Evolutionary conservation across 2,888 invertebrate genomes (phyloP).

Genomic region (Eupeodes latifasciatus): DNA sequence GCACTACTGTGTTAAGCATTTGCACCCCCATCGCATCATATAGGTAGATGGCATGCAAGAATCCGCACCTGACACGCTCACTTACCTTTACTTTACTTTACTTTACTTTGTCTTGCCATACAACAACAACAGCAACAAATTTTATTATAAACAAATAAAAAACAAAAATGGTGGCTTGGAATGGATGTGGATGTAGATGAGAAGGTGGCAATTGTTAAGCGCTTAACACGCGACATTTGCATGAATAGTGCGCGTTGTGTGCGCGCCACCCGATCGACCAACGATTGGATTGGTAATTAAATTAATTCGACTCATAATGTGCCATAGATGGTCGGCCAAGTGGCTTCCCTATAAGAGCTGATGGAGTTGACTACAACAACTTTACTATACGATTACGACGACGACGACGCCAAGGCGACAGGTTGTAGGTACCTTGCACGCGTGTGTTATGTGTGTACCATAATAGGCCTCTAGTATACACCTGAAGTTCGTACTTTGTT

Average conservation of each 20-base stretch:
- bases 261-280: slow-evolving; percentile 59
- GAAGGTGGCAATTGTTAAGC: slow-evolving; percentile 73
- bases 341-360: slow-evolving; percentile 66
- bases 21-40: slow-evolving; percentile 46
- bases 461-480: not conserved
- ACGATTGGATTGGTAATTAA: slow-evolving; percentile 75
- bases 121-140: slow-evolving; percentile 25
- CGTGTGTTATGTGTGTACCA: not conserved
- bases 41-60: slow-evolving; percentile 56
- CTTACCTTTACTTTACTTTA: not conserved
- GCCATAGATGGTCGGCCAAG: slow-evolving; percentile 65
- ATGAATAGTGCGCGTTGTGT: slow-evolving; percentile 43
- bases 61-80: slow-evolving; percentile 54
- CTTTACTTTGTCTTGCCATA: slow-evolving; percentile 32
- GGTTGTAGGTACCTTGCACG: slow-evolving; percentile 37
- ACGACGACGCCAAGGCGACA: slow-evolving; percentile 57
- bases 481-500: not conserved
- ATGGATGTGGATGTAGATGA: slow-evolving; percentile 6
- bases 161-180: slow-evolving; percentile 7
- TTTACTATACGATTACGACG: too few species aligned
- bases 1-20: not conserved
- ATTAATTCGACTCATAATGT: slow-evolving; percentile 73
- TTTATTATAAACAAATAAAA: slow-evolving; percentile 11
- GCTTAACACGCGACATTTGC: slow-evolving; percentile 73
- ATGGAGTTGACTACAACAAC: slow-evolving; percentile 43